Conservation (phyloP, 2,113 vertebrate species). For the Prochilodus magdalenae region DNA sequence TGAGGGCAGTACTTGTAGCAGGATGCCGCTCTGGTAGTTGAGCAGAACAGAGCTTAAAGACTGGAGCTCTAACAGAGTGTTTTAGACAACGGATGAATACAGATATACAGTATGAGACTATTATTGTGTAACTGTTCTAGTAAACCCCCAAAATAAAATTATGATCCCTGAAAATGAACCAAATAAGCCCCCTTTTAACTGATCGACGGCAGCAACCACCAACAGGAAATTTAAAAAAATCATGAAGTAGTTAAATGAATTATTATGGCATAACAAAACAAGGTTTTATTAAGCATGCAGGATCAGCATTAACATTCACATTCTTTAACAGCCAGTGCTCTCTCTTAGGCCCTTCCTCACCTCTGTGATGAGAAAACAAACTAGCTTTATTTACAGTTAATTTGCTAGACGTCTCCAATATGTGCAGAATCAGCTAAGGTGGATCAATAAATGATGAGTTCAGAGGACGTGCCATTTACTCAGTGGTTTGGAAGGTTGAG, state of each 20-base stretch:
- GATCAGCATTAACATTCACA: background rate
- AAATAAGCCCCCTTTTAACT: no score
- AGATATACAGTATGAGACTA: no score
- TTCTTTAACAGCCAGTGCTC: background rate
- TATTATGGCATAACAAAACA: background rate
- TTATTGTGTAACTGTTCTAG: no score
- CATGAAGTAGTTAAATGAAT: background rate
- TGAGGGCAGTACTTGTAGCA: no score
- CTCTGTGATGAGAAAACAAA: slow-evolving; percentile 66
- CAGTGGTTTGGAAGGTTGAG: slow-evolving; percentile 24
- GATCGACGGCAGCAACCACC: background rate
- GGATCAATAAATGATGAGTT: slow-evolving; percentile 77
- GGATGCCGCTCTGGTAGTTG: no score
- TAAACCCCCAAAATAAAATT: no score
- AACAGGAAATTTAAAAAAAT: background rate
- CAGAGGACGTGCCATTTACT: slow-evolving; percentile 48
- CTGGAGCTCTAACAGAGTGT: no score
- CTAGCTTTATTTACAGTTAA: slow-evolving; percentile 68
- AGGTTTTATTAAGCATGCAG: slow-evolving; percentile 15
- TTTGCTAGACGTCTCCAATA: slow-evolving; percentile 72
- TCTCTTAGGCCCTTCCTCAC: slow-evolving; percentile 17
- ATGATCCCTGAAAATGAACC: no score
- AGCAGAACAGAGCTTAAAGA: no score
- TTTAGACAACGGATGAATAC: no score
- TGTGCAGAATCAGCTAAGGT: slow-evolving; percentile 76